Base-by-base conservation (phyloP, 2,888 invertebrate genomes). In the Amiota communis region DNA sequence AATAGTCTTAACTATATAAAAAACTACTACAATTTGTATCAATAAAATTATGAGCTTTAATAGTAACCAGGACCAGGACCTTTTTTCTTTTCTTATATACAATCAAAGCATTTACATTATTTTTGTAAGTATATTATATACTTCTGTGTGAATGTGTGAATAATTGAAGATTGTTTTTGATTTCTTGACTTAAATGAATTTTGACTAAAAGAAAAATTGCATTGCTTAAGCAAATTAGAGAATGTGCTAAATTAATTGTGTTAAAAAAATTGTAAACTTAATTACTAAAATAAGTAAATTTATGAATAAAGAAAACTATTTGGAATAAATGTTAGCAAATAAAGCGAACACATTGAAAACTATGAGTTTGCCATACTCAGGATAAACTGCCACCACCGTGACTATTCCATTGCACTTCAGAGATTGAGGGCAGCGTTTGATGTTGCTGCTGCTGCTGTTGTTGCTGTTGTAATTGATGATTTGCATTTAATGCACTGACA, bases 381-480 rank as follows among this genome's bases (percentile, higher is more conserved):
- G 87, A 87, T 76, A 87, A 80, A 61, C 86, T 86, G 78, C 83
- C 86, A 49, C 86, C 86, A 74, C 86, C 86, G 78, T 89, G 92
- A 75, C 92, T 91, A 83, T 91, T 92, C 92, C 93, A 93, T 65
- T 92, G 91, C 75, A 92, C 91, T 83, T 92, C 92, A 49, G 91
- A 90, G 79, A 92, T 91, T 67, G 92, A 91, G 53, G 92, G 92
- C 80, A 90, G 79, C 59, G 89, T 80, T 78, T 88, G 88, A 75
- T 88, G 81, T 12, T 83, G 81, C 56, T 80, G 82, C 71, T 80
- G 79, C 71, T 85, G 83, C 13, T 77, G 77, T 46, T 79, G 79
- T 63, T 80, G 80, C 79, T 79, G 63, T 46, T 48, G 20, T 71
- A 59, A 74, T 15, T 65, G 65, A 79, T 81, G 79, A 67, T 81